Percentiles rank a stretch among this genome's conserved stretches.
Evolutionary conservation across 2,797 vertebrate species (phyloP).

Genomic region (Rhinogobio ventralis): DNA sequence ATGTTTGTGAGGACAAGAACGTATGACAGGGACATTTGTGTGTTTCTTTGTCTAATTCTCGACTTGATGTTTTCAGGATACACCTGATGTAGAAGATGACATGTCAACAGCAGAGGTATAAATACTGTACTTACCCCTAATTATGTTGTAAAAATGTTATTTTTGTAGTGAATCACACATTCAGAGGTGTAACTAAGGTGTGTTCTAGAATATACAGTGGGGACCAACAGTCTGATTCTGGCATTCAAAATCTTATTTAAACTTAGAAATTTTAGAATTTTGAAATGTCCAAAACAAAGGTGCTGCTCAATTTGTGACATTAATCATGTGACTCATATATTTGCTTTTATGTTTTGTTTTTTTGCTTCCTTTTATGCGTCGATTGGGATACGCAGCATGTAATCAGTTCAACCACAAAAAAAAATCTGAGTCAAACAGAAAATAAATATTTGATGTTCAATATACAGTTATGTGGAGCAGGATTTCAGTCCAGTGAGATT

Average conservation of each 20-base stretch:
- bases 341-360: background rate
- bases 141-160: background rate
- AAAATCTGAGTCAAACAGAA: background rate
- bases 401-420: background rate
- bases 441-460: background rate
- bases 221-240: background rate
- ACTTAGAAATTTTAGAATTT: background rate
- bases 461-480: background rate
- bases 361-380: background rate
- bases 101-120: slow-evolving; percentile 80
- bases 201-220: background rate
- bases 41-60: background rate
- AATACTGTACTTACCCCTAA: background rate
- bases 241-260: background rate
- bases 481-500: background rate
- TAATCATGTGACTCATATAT: background rate
- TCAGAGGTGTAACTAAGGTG: background rate
- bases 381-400: background rate
- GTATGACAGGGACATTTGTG: background rate
- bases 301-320: background rate
- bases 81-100: slow-evolving; percentile 79
- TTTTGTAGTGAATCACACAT: background rate
- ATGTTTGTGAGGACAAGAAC: background rate
- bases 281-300: background rate
- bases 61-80: slow-evolving; percentile 70